A percentile compares a stretch with the other conserved stretches of the same genome.
phyloP scores from a whole-genome alignment of 2,888 invertebrate species.

The Lasius fuliginosus region DNA sequence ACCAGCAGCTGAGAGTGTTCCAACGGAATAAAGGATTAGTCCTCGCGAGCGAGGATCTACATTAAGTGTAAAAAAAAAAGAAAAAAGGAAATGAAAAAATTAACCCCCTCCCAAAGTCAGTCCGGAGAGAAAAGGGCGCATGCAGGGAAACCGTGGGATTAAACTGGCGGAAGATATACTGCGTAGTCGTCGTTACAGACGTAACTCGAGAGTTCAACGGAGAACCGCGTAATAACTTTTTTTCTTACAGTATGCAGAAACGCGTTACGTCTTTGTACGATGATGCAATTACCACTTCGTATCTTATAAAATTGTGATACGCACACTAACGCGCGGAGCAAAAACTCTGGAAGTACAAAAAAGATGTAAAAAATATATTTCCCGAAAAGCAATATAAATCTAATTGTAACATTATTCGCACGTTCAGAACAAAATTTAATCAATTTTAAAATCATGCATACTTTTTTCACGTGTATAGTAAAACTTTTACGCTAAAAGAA shows the following conservation, averaged over 20 bases:
- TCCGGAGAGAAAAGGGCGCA: conserved; percentile 52
- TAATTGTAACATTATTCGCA: neutral
- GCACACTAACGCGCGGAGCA: neutral
- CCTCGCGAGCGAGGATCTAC: conserved; percentile 56
- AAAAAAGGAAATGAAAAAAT: conserved; percentile 35
- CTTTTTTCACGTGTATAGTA: neutral
- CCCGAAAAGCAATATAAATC: neutral
- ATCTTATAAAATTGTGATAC: neutral
- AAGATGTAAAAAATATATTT: conserved; percentile 1
- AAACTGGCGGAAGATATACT: conserved; percentile 72
- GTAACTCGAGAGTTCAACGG: conserved; percentile 45
- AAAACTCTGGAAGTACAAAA: neutral
- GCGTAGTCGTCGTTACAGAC: conserved; percentile 65
- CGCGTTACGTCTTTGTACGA: conserved; percentile 27
- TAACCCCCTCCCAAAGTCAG: conserved; percentile 67
- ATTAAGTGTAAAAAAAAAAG: conserved; percentile 49
- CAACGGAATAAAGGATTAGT: conserved; percentile 62
- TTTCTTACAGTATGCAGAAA: conserved; percentile 37
- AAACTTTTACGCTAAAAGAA: neutral
- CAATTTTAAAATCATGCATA: neutral
- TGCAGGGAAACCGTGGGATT: conserved; percentile 69
- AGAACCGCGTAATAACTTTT: conserved; percentile 48
- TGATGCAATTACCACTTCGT: conserved; percentile 1
- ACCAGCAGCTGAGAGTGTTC: conserved; percentile 47
- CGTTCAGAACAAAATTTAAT: neutral